Base-by-base conservation (phyloP, 2,797 vertebrate genomes). In the Euthynnus affinis region DNA sequence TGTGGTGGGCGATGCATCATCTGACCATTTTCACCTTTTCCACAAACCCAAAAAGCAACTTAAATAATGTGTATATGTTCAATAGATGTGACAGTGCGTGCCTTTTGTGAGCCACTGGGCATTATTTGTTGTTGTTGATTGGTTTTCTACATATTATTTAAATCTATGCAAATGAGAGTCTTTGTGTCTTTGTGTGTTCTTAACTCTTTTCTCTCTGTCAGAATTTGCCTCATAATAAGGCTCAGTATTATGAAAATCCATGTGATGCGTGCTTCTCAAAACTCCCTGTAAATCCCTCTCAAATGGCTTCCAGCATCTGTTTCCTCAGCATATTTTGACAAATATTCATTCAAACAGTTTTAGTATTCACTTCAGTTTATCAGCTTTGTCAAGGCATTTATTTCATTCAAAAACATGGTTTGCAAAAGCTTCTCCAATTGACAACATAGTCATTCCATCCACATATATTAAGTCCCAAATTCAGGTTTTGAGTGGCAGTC, bases 401-500 rank as follows among this genome's bases (percentile, higher is more conserved):
- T 83, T 56, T 62, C 3, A 44, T 79, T 66, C 58, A 57, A 61
- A 80, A 18, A 59, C n/a, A 20, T 60, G 27, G 46, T 84, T 51
- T 70, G 18, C 23, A 64, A 78, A 73, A 29, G 40, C 44, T 57
- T 65, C 60, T 84, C 55, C 55, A 64, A 76, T 67, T 71, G 80
- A 58, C 71, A 80, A 52, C 63, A 44, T 46, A 49, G 48, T 51
- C 40, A 52, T 82, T 76, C 59, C 52, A 42, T 72, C 73, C 71
- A 53, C 59, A 37, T 58, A 60, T 65, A 66, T 76, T 82, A 53
- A 77, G 56, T 44, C 61, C 32, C 46, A 40, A 90, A 85, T 88
- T 83, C 81, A 67, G 58, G 49, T 78, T 88, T 69, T 13, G 62
- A 86, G 40, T 70, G 80, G 78, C 76, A 80, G 65, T 57, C 32